Evolutionary conservation across 1,140 invertebrate genomes (phyloP).

Genomic region (Mya arenaria): DNA sequence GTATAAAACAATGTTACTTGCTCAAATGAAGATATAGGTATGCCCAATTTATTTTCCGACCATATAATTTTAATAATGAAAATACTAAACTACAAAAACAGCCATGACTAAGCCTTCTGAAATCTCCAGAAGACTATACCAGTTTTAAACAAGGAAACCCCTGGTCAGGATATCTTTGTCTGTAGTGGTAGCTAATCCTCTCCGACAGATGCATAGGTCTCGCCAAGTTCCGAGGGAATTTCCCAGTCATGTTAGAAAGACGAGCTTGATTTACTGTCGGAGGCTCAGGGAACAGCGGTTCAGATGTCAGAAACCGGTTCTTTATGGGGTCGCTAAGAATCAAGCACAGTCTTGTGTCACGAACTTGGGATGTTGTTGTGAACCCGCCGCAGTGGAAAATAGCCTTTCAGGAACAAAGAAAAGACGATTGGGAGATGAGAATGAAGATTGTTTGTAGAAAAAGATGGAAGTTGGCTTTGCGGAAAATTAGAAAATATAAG

Average conservation of each 20-base stretch:
- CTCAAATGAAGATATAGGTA: too few species aligned
- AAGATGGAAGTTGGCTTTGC: background rate
- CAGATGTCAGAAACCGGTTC: slow-evolving; percentile 33
- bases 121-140: too few species aligned
- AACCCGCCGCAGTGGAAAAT: slow-evolving; percentile 36
- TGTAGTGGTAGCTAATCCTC: slow-evolving; percentile 17
- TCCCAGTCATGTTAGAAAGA: slow-evolving; percentile 52
- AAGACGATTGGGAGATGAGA: background rate
- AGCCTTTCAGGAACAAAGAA: slow-evolving; percentile 32
- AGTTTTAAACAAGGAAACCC: too few species aligned
- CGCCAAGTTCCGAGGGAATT: slow-evolving; percentile 48
- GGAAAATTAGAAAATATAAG: background rate
- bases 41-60: too few species aligned
- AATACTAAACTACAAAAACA: too few species aligned
- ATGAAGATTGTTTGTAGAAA: background rate
- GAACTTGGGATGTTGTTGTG: slow-evolving; percentile 27
- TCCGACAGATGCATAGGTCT: slow-evolving; percentile 50
- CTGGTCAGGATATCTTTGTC: slow-evolving; percentile 26
- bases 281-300: slow-evolving; percentile 35
- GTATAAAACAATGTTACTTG: too few species aligned
- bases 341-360: slow-evolving; percentile 41
- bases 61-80: too few species aligned
- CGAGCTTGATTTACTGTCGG: slow-evolving; percentile 53
- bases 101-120: too few species aligned
- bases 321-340: slow-evolving; percentile 53